Evolutionary conservation across 2,113 vertebrate species (phyloP).

Genomic region (Montifringilla adamsi): DNA sequence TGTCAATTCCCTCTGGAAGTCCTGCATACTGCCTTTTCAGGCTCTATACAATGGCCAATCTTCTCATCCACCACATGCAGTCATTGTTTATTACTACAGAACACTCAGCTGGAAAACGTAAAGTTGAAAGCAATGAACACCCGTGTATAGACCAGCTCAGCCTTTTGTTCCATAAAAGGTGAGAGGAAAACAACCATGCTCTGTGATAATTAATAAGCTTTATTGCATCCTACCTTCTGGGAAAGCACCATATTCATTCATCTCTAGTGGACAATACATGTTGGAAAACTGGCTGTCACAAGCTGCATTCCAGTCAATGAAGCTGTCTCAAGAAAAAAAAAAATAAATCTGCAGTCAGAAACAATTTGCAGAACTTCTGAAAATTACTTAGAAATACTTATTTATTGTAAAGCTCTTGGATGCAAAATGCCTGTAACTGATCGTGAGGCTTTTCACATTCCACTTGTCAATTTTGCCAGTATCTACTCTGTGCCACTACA

Average conservation of each 20-base stretch:
- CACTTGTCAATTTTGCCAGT: not conserved
- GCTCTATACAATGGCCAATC: not conserved
- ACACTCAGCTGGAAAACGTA: not conserved
- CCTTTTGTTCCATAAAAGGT: not conserved
- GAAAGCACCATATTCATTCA: constrained; percentile 75
- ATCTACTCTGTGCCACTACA: not conserved
- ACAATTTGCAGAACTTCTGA: not conserved
- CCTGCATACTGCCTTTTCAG: not conserved
- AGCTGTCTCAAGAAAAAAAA: constrained; percentile 50
- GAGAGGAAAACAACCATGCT: not conserved
- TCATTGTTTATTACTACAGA: not conserved
- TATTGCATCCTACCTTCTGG: constrained; percentile 72
- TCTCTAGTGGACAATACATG: constrained; percentile 76
- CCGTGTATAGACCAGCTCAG: not conserved
- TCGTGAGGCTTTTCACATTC: not conserved
- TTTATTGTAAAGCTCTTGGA: not conserved
- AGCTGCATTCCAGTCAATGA: constrained; percentile 76
- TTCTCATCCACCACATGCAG: not conserved
- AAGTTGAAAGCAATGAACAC: not conserved
- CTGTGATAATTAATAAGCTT: not conserved
- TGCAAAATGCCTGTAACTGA: not conserved
- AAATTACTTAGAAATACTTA: not conserved
- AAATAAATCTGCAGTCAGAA: constrained; percentile 10
- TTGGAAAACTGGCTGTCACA: constrained; percentile 77
- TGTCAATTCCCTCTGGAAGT: not conserved